Evolutionary conservation across 2,888 invertebrate species (phyloP).

Genomic region (Dolichopus griseipennis): DNA sequence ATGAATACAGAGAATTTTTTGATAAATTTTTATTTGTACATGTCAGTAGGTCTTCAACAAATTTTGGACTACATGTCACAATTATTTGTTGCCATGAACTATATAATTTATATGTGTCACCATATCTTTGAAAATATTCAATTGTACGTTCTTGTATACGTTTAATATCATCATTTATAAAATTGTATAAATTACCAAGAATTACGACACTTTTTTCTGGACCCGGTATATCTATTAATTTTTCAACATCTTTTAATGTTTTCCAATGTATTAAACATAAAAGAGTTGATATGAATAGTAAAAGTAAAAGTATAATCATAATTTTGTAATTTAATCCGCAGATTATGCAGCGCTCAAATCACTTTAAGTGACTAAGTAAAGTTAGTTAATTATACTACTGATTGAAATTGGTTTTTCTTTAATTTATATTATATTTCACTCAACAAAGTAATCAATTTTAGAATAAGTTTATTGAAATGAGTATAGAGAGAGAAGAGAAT

Average conservation of each 20-base stretch:
- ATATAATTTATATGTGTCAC: constrained; percentile 30
- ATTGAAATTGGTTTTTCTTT: too few relatives aligned
- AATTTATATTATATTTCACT: too few relatives aligned
- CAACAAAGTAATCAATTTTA: too few relatives aligned
- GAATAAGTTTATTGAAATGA: too few relatives aligned
- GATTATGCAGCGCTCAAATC: too few relatives aligned
- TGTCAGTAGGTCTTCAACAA: constrained; percentile 30
- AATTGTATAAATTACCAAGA: constrained; percentile 1
- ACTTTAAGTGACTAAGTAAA: too few relatives aligned
- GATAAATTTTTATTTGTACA: constrained; percentile 31
- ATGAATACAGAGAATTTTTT: constrained; percentile 32
- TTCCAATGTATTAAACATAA: not conserved
- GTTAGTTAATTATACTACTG: too few relatives aligned
- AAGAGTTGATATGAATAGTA: too few relatives aligned
- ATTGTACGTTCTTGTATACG: not conserved
- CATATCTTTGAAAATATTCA: constrained; percentile 22
- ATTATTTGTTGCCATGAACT: constrained; percentile 25
- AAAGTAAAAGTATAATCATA: not conserved
- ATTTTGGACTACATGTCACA: constrained; percentile 31
- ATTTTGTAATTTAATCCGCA: too few relatives aligned
- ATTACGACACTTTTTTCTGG: not conserved
- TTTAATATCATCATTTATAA: not conserved
- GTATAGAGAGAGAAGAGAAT: too few relatives aligned
- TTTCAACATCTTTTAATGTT: not conserved
- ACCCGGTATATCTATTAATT: not conserved